Conservation (phyloP, 2,113 vertebrate genomes). For the Phrynocephalus versicolor region DNA sequence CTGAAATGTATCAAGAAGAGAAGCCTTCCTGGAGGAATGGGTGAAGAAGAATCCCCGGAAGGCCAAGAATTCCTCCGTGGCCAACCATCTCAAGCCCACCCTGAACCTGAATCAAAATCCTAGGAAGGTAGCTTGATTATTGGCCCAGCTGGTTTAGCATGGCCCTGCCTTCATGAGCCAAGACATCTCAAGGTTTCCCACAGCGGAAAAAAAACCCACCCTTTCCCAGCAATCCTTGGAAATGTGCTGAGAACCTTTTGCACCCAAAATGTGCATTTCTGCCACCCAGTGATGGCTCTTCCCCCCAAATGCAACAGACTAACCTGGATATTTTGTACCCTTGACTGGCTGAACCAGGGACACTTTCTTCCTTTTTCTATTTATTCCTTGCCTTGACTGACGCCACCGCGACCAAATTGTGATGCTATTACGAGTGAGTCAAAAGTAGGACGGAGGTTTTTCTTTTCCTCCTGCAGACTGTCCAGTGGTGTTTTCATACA, state of each 20-base stretch:
- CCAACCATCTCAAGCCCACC: too few relatives aligned
- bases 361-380: background rate
- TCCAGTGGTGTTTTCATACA: background rate
- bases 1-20: too few relatives aligned
- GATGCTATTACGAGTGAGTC: too few relatives aligned
- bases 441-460: too few relatives aligned
- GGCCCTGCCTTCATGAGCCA: background rate
- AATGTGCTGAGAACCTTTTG: too few relatives aligned
- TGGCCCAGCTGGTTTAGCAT: background rate
- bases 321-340: background rate
- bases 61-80: too few relatives aligned
- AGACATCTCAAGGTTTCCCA: background rate
- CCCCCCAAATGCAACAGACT: background rate
- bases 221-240: background rate
- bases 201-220: too few relatives aligned
- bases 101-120: conserved; percentile 25
- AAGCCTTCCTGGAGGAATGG: too few relatives aligned
- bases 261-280: background rate
- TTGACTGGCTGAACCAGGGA: background rate
- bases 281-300: too few relatives aligned
- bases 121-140: background rate
- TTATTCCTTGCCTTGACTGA: background rate
- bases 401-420: background rate
- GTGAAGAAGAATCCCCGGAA: too few relatives aligned
- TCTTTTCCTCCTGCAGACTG: too few relatives aligned